Evolutionary conservation across 2,797 vertebrate species (phyloP), one percentile per base, ranked within the genome.

Genomic region (Sebastes taczanowskii): DNA sequence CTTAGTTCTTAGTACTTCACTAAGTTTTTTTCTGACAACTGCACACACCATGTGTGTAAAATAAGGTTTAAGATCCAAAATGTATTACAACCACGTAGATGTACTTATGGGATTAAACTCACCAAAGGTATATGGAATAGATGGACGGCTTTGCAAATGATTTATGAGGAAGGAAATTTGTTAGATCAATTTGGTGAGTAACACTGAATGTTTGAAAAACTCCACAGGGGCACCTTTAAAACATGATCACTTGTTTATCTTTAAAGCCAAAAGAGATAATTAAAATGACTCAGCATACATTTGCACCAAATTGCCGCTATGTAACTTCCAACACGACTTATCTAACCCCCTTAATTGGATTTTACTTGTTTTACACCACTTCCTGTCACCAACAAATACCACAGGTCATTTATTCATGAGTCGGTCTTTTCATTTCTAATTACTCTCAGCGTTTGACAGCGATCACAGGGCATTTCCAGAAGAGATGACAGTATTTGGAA

Each of bases 371-470:
- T 64, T 52, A 27, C 16, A 22, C 30, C 9, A 23, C 42, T 52
- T 63, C 22, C 49, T 74, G 32, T 55, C 62, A 35, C 62, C 23
- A 73, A 46, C 29, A 69, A 66, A 63, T 22, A 73, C 53, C 35
- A 56, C 13, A 29, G 58, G 38, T 38, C 46, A 64, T 35, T 60
- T 38, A 38, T 81, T 72, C 68, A 78, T 7, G 23, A 42, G n/a
- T 62, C 46, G 9, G 9, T 8, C 30, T 67, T 72, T 72, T 71
- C 29, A 3, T 76, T 74, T 64, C 49, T 61, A 61, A 72, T 74
- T 38, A 60, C 62, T 55, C 20, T 64, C 59, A 80, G 35, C 5
- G 7, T 62, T n/a, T 75, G 77, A 86, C 74, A 74, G 53, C 29
- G 2, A 62, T 77, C 53, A 59, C 25, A 11, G 70, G 52, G 64